Evolutionary conservation across 2,888 invertebrate genomes (phyloP), one percentile per base, ranked within the genome.

Genomic region (Conus canariensis): DNA sequence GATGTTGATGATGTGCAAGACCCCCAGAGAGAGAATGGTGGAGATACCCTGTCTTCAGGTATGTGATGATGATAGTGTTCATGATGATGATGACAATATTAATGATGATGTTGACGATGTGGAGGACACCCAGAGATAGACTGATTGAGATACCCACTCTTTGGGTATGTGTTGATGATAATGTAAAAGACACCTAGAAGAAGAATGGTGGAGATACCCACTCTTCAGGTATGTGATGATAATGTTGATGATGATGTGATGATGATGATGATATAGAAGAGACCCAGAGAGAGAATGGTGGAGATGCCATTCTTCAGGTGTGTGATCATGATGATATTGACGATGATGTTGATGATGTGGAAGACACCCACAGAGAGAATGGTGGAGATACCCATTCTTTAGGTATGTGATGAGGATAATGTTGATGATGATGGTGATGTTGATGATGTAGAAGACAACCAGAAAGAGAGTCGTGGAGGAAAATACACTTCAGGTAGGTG

Each of bases 361-460:
- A 99, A 99, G 97, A 99, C 99, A 0, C 99, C 99, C 0, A 97
- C 97, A 90, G 98, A 98, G 95, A 97, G 99, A 91, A 98, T 99
- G 45, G 99, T 99, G 98, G 98, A 99, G 89, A 93, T 93, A 8
- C 91, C 92, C 19, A 92, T 93, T 10, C 93, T 96, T 60, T 94
- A 95, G 95, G 95, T 95, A 91, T 77, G 10, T 77, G 30, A 14
- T 77, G 10, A 30, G 7, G 6, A 77, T 77, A 12, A 30, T 30
- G 77, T 4, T 77, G 10, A 77, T 30, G 7, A 30, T 77, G 30
- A 77, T 77, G 10, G 25, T 77, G 10, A 77, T 70, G 22, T 99
- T 99, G 0, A 99, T 99, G 99, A 99, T 99, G 98, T 99, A 99
- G 95, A 99, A 99, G 97, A 99, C 99, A 0, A 99, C 99, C 0